Evolutionary conservation across 2,888 invertebrate species (phyloP).

Genomic region (Scaptomyza cyrtandrae): DNA sequence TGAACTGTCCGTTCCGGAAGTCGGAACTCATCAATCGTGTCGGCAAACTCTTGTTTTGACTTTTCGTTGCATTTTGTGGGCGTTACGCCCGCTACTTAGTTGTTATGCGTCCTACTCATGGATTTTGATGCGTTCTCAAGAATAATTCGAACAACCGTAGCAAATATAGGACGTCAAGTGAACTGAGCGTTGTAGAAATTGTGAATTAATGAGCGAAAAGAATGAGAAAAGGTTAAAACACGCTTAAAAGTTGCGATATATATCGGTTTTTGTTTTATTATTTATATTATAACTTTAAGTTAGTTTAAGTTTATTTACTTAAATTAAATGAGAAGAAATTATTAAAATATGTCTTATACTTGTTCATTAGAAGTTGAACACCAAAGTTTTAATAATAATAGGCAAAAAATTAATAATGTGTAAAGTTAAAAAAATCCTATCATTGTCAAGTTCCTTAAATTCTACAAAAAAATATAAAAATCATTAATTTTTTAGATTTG

Average conservation of each 20-base stretch:
- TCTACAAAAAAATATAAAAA: neutral
- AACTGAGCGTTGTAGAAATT: constrained; percentile 21
- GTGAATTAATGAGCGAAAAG: constrained; percentile 43
- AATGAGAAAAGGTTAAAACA: neutral
- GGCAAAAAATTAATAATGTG: too few relatives aligned
- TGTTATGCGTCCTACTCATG: constrained; percentile 12
- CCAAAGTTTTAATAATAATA: too few relatives aligned
- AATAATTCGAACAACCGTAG: constrained; percentile 1
- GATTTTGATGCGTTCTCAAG: constrained; percentile 15
- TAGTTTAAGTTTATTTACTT: too few relatives aligned
- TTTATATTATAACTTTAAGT: neutral
- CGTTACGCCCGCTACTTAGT: constrained; percentile 64
- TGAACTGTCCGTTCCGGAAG: constrained; percentile 64
- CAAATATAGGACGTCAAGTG: neutral
- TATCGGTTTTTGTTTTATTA: neutral
- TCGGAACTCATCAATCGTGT: constrained; percentile 79
- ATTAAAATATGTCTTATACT: too few relatives aligned
- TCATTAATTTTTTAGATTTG: neutral
- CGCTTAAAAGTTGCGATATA: neutral
- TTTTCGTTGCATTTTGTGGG: constrained; percentile 59
- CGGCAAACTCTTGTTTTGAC: constrained; percentile 71
- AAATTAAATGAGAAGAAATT: too few relatives aligned
- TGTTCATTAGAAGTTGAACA: too few relatives aligned
- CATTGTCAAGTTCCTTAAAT: neutral
- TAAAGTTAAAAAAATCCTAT: too few relatives aligned